Percentiles rank a stretch among this genome's conserved stretches.
phyloP scores from a whole-genome alignment of 2,113 vertebrate species.

The Tympanuchus pallidicinctus region DNA sequence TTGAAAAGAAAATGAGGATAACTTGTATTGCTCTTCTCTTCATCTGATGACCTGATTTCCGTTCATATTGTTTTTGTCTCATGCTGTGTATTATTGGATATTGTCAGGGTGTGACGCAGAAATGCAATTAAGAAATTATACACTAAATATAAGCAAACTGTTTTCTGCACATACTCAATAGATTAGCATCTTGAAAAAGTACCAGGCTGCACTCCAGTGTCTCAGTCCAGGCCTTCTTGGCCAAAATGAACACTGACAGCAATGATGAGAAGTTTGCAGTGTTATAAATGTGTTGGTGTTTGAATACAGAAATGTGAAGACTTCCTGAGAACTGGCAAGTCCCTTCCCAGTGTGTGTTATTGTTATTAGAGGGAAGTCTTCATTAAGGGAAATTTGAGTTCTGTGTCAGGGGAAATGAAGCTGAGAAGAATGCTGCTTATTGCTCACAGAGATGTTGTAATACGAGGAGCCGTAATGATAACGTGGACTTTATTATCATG shows the following conservation, averaged over 20 bases:
- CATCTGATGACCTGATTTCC: not conserved
- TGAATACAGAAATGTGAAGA: not conserved
- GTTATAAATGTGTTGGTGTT: not conserved
- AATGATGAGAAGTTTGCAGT: not conserved
- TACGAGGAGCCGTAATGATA: not conserved
- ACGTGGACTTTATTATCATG: rapidly evolving
- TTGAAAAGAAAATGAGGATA: not conserved
- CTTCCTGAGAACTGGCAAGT: not conserved
- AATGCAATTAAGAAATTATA: not conserved
- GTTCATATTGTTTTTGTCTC: rapidly evolving
- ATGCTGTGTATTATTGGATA: rapidly evolving
- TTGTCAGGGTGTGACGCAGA: rapidly evolving
- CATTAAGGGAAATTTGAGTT: not conserved
- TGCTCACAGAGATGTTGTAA: not conserved
- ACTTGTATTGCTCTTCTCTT: rapidly evolving
- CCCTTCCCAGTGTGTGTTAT: not conserved
- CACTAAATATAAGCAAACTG: not conserved
- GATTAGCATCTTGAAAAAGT: not conserved
- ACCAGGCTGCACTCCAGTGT: not conserved
- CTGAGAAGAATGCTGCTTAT: not conserved
- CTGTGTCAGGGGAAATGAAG: not conserved
- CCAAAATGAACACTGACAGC: not conserved
- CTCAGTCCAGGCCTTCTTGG: not conserved
- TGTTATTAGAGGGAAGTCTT: not conserved
- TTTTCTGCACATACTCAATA: not conserved